Conservation (phyloP, 2,888 invertebrate species). For the Campoletis raptor region DNA sequence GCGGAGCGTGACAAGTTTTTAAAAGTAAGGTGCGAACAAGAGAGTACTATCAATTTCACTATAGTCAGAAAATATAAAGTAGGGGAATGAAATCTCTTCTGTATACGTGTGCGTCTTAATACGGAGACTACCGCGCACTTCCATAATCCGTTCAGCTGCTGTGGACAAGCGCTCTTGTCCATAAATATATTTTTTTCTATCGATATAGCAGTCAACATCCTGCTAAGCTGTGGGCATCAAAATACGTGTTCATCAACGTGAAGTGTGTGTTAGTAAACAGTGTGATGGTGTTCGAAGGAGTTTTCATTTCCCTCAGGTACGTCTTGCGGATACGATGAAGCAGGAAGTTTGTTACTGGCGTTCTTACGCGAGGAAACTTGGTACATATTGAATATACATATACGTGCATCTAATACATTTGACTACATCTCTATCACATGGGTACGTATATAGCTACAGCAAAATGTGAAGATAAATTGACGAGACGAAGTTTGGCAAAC, state of each 20-base stretch:
- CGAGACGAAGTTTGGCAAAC: slow-evolving; percentile 50
- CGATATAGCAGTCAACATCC: slow-evolving; percentile 32
- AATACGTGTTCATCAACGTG: slow-evolving; percentile 27
- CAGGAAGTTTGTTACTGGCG: slow-evolving; percentile 34
- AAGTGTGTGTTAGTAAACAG: not conserved
- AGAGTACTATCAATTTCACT: slow-evolving; percentile 33
- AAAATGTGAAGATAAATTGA: slow-evolving; percentile 46
- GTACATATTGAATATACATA: not conserved
- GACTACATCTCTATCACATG: not conserved
- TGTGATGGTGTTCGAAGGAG: not conserved
- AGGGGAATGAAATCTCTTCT: not conserved
- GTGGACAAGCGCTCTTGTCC: slow-evolving; percentile 45
- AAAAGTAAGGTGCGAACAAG: slow-evolving; percentile 48
- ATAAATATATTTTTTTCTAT: slow-evolving; percentile 58
- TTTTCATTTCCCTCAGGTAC: slow-evolving; percentile 26
- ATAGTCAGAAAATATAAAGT: not conserved
- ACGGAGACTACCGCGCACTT: slow-evolving; percentile 20
- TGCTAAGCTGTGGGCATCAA: slow-evolving; percentile 4
- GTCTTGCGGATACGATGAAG: slow-evolving; percentile 2
- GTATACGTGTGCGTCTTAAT: not conserved
- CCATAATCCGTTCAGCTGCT: slow-evolving; percentile 44
- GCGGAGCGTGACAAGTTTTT: slow-evolving; percentile 59
- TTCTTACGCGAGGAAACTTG: slow-evolving; percentile 31
- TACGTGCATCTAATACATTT: slow-evolving; percentile 5
- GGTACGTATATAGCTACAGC: not conserved